These are phyloP conservation scores for Toxotes lorentzi DNA, from an alignment of 2,797 vertebrate genomes.

Conservation along the genomic window DNA sequence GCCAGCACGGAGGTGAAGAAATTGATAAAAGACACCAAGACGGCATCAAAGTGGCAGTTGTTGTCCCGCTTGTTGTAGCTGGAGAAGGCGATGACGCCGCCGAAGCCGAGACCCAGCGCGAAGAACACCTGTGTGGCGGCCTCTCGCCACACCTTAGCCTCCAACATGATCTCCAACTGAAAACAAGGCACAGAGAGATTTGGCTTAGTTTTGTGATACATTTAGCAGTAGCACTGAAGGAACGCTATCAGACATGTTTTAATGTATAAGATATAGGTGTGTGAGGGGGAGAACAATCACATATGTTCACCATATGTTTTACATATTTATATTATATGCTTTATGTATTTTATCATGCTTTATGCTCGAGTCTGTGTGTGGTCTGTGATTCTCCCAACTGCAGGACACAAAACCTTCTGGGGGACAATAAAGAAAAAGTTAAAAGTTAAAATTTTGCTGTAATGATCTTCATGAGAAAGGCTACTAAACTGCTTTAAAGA, in stretches of 20 bases:
- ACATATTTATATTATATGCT: not conserved
- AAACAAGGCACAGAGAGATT: slow-evolving; percentile 14
- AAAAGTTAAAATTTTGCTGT: not conserved
- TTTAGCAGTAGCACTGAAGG: rapidly evolving
- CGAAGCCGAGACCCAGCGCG: slow-evolving; percentile 96
- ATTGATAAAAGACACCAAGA: slow-evolving; percentile 97
- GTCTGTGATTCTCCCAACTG: too few species aligned
- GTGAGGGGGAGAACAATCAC: not conserved
- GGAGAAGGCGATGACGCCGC: slow-evolving; percentile 98
- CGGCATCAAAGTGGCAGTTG: slow-evolving; percentile 99
- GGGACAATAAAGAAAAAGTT: not conserved
- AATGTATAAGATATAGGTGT: not conserved
- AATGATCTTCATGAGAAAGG: not conserved
- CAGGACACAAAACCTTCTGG: too few species aligned
- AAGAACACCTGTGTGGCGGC: slow-evolving; percentile 99
- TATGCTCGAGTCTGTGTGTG: too few species aligned
- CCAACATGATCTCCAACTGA: slow-evolving; percentile 97
- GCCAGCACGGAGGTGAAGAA: slow-evolving; percentile 98
- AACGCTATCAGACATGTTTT: not conserved
- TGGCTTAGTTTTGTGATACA: not conserved
- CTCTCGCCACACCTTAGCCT: slow-evolving; percentile 96
- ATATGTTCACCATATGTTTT: too few species aligned
- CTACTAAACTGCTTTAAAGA: not conserved
- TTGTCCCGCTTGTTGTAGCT: slow-evolving; percentile 99
- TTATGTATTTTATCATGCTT: not conserved